Percentiles rank a stretch among this genome's conserved stretches.
Conservation (phyloP, 1,140 invertebrate species). For the Melitaea cinxia region DNA sequence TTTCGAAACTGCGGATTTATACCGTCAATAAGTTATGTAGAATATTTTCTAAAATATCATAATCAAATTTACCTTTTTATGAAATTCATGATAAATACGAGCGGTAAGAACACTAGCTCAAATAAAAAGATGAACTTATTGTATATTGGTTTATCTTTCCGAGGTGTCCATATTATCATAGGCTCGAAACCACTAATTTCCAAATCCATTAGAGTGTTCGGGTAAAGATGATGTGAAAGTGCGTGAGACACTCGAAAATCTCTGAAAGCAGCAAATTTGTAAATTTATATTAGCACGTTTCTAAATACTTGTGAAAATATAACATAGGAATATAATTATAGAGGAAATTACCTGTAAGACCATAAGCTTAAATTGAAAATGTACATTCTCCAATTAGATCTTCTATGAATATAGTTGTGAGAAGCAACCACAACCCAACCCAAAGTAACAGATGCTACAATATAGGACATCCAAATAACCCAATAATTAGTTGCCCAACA, state of each 20-base stretch:
- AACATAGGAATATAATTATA: too few species aligned
- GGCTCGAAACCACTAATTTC: slow-evolving; percentile 89
- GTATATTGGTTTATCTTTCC: slow-evolving; percentile 52
- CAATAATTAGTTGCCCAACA: slow-evolving; percentile 56
- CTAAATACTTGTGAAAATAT: too few species aligned
- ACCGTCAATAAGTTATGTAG: too few species aligned
- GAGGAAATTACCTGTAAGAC: slow-evolving; percentile 82
- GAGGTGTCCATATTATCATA: slow-evolving; percentile 86
- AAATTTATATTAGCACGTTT: background rate
- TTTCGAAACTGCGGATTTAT: too few species aligned
- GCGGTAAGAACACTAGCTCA: slow-evolving; percentile 53
- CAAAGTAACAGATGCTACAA: slow-evolving; percentile 77
- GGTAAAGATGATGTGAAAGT: slow-evolving; percentile 90
- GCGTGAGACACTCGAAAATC: slow-evolving; percentile 90
- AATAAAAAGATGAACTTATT: slow-evolving; percentile 51
- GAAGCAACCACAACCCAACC: slow-evolving; percentile 83
- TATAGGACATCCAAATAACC: slow-evolving; percentile 49
- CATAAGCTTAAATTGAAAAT: slow-evolving; percentile 87
- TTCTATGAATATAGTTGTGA: slow-evolving; percentile 92
- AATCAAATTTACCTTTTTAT: slow-evolving; percentile 49
- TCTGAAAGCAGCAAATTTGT: slow-evolving; percentile 68
- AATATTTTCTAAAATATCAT: too few species aligned
- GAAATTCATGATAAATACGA: slow-evolving; percentile 54
- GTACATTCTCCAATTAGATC: slow-evolving; percentile 91
- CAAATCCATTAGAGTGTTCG: slow-evolving; percentile 90